These are phyloP conservation scores for Manduca sexta DNA, from an alignment of 1,140 invertebrate genomes.

Conservation along the genomic window DNA sequence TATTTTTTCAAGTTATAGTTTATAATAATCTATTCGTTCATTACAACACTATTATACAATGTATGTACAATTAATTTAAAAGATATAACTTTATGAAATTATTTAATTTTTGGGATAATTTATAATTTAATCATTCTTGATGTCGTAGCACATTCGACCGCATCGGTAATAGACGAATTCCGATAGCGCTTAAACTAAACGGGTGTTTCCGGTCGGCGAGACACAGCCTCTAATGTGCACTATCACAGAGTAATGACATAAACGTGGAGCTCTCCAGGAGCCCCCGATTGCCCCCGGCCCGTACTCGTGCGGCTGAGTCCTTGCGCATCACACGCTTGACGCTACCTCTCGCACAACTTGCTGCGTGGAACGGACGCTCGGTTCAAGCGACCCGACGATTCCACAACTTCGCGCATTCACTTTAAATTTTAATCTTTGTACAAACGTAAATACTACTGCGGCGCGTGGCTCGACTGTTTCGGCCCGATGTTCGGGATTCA, in stretches of 20 bases:
- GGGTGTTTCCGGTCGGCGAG: constrained; percentile 11
- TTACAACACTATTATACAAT: constrained; percentile 63
- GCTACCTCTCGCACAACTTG: constrained; percentile 50
- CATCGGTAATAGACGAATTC: constrained; percentile 20
- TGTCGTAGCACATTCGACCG: constrained; percentile 62
- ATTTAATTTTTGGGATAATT: constrained; percentile 73
- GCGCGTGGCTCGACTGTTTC: not conserved
- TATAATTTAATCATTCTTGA: constrained; percentile 59
- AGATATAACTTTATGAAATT: constrained; percentile 65
- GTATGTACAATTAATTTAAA: constrained; percentile 61
- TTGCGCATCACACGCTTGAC: constrained; percentile 44
- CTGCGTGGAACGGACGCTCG: constrained; percentile 36
- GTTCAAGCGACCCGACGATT: constrained; percentile 17
- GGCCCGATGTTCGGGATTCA: not conserved
- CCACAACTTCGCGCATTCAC: constrained; percentile 5
- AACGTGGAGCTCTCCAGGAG: constrained; percentile 49
- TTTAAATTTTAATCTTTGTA: constrained; percentile 34
- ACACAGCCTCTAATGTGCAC: constrained; percentile 52
- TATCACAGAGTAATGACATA: constrained; percentile 72
- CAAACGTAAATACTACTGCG: constrained; percentile 39
- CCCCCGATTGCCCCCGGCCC: constrained; percentile 66
- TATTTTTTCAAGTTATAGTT: constrained; percentile 41
- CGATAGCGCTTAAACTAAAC: not conserved
- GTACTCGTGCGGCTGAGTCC: constrained; percentile 62
- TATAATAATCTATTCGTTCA: constrained; percentile 38